phyloP scores from a whole-genome alignment of 2,888 invertebrate species.

The Thereva nobilitata region DNA sequence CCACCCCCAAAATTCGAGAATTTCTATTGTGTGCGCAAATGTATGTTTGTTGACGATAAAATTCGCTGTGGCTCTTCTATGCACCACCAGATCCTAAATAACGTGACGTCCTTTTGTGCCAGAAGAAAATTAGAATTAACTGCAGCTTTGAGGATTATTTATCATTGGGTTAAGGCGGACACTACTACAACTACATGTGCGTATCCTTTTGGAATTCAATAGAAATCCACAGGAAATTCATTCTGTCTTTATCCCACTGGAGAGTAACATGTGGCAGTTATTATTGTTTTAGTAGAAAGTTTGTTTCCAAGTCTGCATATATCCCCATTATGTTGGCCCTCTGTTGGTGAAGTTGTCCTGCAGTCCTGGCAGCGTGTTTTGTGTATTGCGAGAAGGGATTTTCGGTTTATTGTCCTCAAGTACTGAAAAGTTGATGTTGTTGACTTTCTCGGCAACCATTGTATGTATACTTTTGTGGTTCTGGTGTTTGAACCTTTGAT shows the following conservation, averaged over 20 bases:
- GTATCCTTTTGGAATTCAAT: not conserved
- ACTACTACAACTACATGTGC: slow-evolving; percentile 1
- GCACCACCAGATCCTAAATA: slow-evolving; percentile 2
- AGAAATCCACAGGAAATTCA: not conserved
- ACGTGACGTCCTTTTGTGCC: slow-evolving; percentile 20
- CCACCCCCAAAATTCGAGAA: too few relatives aligned
- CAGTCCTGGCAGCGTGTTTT: not conserved
- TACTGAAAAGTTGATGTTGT: too few relatives aligned
- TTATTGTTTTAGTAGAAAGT: slow-evolving; percentile 37
- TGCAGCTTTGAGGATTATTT: slow-evolving; percentile 36
- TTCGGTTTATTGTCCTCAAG: too few relatives aligned
- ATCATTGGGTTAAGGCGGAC: slow-evolving; percentile 21
- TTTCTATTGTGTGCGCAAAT: too few relatives aligned
- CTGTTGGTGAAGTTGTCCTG: slow-evolving; percentile 26
- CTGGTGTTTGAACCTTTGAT: too few relatives aligned
- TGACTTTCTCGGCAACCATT: too few relatives aligned
- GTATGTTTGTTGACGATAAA: too few relatives aligned
- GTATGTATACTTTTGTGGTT: too few relatives aligned
- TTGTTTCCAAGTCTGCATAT: slow-evolving; percentile 33
- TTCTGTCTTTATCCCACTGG: slow-evolving; percentile 16
- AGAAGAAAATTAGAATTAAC: slow-evolving; percentile 38
- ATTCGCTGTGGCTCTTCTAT: too few relatives aligned
- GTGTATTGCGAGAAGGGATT: too few relatives aligned
- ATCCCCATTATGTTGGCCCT: slow-evolving; percentile 32
- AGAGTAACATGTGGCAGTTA: slow-evolving; percentile 38